Conservation (phyloP, 2,113 vertebrate genomes). For the Xiphias gladius region DNA sequence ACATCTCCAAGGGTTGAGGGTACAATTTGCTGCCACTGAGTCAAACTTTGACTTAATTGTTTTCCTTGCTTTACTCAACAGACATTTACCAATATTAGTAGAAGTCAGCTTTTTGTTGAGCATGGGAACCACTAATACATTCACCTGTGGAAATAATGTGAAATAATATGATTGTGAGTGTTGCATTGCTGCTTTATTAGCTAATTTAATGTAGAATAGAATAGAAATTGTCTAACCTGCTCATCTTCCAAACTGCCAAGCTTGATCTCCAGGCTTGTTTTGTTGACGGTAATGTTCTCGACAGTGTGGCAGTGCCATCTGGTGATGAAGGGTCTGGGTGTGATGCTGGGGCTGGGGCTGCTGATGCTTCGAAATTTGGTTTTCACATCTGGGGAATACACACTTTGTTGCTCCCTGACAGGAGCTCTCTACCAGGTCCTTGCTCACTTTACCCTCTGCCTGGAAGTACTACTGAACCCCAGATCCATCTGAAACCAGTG, state of each 20-base stretch:
- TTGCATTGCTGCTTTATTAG: not conserved
- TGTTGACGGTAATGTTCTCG: not conserved
- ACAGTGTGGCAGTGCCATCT: accelerated
- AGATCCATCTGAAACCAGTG: slow-evolving; percentile 57
- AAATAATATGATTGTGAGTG: not conserved
- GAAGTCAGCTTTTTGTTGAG: slow-evolving; percentile 47
- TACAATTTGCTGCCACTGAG: not conserved
- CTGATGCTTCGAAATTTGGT: not conserved
- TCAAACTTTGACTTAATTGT: slow-evolving; percentile 59
- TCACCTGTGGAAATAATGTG: slow-evolving; percentile 59
- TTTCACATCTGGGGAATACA: not conserved
- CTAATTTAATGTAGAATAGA: not conserved
- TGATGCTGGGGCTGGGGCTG: accelerated
- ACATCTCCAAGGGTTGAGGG: slow-evolving; percentile 63
- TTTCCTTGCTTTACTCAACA: slow-evolving; percentile 64
- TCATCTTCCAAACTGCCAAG: slow-evolving; percentile 67
- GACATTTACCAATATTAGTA: slow-evolving; percentile 57
- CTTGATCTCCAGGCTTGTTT: slow-evolving; percentile 65
- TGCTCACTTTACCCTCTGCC: slow-evolving; percentile 45
- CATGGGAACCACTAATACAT: slow-evolving; percentile 77
- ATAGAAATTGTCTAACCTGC: slow-evolving; percentile 57
- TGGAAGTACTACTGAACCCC: slow-evolving; percentile 67
- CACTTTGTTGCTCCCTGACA: slow-evolving; percentile 20
- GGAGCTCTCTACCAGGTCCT: slow-evolving; percentile 57
- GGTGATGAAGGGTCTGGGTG: not conserved